Evolutionary conservation across 2,797 vertebrate genomes (phyloP).

Genomic region (Enoplosus armatus): DNA sequence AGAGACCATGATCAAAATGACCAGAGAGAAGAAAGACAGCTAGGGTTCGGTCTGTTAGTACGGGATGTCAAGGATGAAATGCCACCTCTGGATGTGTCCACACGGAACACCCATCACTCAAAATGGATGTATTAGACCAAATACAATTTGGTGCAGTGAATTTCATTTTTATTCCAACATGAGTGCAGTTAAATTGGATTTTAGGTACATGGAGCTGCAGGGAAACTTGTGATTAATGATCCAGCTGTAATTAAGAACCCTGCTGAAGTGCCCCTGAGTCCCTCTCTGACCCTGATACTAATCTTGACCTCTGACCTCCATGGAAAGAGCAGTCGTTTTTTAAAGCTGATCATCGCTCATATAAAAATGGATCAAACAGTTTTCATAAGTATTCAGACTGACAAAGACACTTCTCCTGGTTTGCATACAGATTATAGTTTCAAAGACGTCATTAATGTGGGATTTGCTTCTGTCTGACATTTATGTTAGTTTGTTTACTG

Average conservation of each 20-base stretch:
- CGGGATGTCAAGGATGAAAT: background rate
- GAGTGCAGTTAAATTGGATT: background rate
- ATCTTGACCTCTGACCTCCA: background rate
- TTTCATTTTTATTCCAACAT: background rate
- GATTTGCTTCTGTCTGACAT: no score
- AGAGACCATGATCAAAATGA: constrained; percentile 87
- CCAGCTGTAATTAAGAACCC: constrained; percentile 1
- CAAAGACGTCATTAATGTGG: background rate
- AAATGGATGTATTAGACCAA: constrained; percentile 14
- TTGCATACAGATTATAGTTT: background rate
- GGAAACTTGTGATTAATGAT: background rate
- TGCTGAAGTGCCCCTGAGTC: background rate
- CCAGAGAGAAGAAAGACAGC: constrained; percentile 82
- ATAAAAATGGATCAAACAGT: fast-evolving
- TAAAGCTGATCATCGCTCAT: fast-evolving
- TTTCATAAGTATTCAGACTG: background rate
- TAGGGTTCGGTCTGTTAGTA: constrained; percentile 28
- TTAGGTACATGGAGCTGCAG: background rate
- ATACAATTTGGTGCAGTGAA: constrained; percentile 7
- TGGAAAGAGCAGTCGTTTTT: background rate
- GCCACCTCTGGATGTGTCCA: background rate
- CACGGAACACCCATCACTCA: background rate
- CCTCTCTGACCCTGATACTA: background rate
- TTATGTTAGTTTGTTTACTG: background rate
- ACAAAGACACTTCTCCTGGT: background rate